A percentile compares a stretch with the other conserved stretches of the same genome.
These are phyloP conservation scores for Leptinotarsa defecta DNA, from an alignment of 1,140 invertebrate genomes.

Conservation along the genomic window DNA sequence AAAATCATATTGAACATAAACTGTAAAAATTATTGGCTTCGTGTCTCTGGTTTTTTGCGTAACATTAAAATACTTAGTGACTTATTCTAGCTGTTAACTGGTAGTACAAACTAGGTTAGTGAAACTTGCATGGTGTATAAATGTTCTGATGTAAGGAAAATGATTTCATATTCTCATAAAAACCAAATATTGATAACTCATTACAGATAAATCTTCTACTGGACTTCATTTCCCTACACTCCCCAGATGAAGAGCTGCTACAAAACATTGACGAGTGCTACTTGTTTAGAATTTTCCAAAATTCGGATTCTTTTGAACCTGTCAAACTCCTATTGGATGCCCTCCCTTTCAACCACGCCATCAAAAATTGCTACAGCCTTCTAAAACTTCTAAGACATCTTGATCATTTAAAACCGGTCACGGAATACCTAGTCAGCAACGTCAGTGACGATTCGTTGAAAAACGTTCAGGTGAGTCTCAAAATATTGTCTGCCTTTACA, in stretches of 20 bases:
- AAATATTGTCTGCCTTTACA: constrained; percentile 66
- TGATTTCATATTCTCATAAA: constrained; percentile 9
- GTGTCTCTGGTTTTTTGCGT: no score
- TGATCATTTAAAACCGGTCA: constrained; percentile 64
- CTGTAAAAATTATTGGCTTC: no score
- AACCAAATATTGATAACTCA: no score
- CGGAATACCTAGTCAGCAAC: constrained; percentile 63
- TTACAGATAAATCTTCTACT: constrained; percentile 43
- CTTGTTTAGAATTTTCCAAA: constrained; percentile 57
- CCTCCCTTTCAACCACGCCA: constrained; percentile 60
- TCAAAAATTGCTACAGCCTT: constrained; percentile 65
- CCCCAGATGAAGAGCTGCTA: constrained; percentile 35
- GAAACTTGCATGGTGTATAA: no score
- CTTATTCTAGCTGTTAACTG: no score
- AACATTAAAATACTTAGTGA: no score
- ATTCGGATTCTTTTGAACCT: constrained; percentile 52
- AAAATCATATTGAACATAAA: no score
- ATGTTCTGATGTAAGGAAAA: no score
- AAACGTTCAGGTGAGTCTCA: constrained; percentile 63
- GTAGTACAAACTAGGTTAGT: no score
- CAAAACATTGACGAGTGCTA: constrained; percentile 56
- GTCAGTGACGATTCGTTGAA: constrained; percentile 59
- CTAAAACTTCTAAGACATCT: constrained; percentile 67
- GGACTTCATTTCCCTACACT: constrained; percentile 39
- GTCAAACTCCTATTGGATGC: constrained; percentile 59